A percentile compares a stretch with the other conserved stretches of the same genome.
Conservation (phyloP, 2,888 invertebrate species). For the Glaucopsyche alexis region DNA sequence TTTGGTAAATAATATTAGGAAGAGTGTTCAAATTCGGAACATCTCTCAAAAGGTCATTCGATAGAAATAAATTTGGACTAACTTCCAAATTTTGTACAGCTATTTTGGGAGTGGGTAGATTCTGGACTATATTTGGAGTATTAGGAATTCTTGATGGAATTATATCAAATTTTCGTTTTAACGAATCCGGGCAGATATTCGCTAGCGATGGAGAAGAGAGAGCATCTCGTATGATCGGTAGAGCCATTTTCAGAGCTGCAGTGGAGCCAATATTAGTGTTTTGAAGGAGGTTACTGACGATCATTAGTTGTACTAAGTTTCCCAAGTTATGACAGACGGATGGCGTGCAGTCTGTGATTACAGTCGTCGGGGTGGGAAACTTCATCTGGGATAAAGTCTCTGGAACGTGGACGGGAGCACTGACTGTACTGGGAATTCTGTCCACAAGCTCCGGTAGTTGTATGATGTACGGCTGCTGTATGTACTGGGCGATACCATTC, state of each 20-base stretch:
- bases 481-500: conserved; percentile 5
- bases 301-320: conserved; percentile 63
- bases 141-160: background rate
- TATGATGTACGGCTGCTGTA: no score
- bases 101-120: background rate
- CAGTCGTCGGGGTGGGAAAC: conserved; percentile 46
- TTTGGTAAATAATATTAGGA: conserved; percentile 40
- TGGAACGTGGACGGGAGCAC: conserved; percentile 12
- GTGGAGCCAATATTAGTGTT: conserved; percentile 50
- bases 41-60: background rate
- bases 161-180: conserved; percentile 28
- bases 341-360: conserved; percentile 64
- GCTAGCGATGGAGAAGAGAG: conserved; percentile 47
- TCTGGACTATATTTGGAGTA: background rate
- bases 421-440: background rate
- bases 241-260: conserved; percentile 49
- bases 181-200: conserved; percentile 50
- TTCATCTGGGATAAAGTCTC: conserved; percentile 13
- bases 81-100: background rate
- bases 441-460: background rate
- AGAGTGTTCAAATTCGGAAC: conserved; percentile 24
- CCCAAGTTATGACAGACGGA: conserved; percentile 59
- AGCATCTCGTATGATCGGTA: conserved; percentile 53
- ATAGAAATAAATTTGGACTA: background rate
- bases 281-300: conserved; percentile 57